These are phyloP conservation scores for Aplysia californica DNA, from an alignment of 1,140 invertebrate species.

Conservation along the genomic window DNA sequence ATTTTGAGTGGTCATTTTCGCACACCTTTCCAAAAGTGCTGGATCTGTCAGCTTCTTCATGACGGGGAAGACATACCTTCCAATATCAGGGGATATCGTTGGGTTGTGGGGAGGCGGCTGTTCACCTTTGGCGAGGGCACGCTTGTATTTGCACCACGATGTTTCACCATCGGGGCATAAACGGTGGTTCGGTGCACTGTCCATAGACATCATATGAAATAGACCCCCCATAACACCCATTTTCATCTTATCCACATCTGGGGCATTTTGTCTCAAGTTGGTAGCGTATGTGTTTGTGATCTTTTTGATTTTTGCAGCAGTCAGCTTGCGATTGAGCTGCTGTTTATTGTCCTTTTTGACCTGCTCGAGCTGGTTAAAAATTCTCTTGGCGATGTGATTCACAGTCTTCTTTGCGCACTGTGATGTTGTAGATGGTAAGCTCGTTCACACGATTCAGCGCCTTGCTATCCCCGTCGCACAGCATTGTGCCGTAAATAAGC, in stretches of 20 bases:
- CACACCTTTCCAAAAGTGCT: not conserved
- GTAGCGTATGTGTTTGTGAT: conserved; percentile 1
- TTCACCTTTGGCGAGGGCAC: not conserved
- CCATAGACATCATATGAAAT: not conserved
- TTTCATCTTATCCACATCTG: not conserved
- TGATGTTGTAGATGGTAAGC: not conserved
- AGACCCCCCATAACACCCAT: not conserved
- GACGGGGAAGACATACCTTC: not conserved
- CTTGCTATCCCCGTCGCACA: not conserved
- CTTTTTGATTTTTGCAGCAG: not conserved
- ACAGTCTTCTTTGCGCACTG: not conserved
- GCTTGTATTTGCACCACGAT: not conserved
- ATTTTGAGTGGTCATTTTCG: not conserved
- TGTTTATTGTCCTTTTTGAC: not conserved
- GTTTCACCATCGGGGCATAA: not conserved
- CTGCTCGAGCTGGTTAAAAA: not conserved
- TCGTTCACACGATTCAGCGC: not conserved
- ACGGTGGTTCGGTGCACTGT: not conserved
- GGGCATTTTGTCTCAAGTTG: not conserved
- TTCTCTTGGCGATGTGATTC: not conserved
- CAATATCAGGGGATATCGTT: not conserved
- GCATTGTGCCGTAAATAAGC: not conserved
- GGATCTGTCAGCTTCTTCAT: not conserved
- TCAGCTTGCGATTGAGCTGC: not conserved
- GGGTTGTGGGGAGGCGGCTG: not conserved